Conservation (phyloP, 2,797 vertebrate species). For the Phalloptychus januarius region DNA sequence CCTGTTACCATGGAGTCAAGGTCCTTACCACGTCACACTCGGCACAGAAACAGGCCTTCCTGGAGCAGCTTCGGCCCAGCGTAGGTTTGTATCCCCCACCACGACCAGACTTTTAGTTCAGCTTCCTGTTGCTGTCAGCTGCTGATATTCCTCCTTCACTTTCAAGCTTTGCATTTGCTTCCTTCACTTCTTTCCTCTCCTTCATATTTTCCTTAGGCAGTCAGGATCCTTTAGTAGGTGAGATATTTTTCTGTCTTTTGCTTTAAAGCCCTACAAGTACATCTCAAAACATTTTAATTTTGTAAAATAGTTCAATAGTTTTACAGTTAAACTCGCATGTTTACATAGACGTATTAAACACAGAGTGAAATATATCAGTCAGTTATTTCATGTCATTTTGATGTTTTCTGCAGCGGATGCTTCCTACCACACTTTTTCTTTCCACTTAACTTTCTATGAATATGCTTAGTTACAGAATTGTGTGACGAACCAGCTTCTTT, state of each 20-base stretch:
- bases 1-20: constrained; percentile 90
- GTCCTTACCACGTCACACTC: constrained; percentile 88
- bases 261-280: neutral
- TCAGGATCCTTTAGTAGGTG: constrained; percentile 82
- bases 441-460: neutral
- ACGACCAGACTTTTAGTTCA: no score
- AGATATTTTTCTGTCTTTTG: constrained; percentile 51
- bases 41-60: constrained; percentile 84
- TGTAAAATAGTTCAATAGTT: neutral
- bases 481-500: neutral
- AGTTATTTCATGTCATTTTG: neutral
- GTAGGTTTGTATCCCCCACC: constrained; percentile 77
- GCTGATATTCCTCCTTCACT: neutral
- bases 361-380: neutral
- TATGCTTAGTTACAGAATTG: neutral
- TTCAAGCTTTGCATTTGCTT: neutral
- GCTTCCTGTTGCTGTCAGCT: neutral
- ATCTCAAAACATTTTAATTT: neutral
- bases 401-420: neutral
- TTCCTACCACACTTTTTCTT: neutral
- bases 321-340: neutral
- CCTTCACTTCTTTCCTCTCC: neutral
- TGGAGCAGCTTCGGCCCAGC: constrained; percentile 87
- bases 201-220: constrained; percentile 66
- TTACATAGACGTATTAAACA: neutral